A percentile compares a stretch with the other conserved stretches of the same genome.
Conservation (phyloP, 2,888 invertebrate genomes). For the Lycocerus yunnanus region DNA sequence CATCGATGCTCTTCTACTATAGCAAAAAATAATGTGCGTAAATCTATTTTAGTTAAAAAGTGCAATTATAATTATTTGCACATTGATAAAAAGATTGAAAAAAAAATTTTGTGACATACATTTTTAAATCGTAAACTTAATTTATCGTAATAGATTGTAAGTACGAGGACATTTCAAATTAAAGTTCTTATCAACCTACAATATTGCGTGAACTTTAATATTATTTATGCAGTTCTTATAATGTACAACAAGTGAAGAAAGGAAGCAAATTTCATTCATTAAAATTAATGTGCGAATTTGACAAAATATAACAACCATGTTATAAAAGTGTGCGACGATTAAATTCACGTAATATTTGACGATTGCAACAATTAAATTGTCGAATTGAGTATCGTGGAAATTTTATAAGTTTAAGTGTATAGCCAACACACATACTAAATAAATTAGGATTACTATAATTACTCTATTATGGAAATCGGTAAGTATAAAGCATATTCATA, state of each 20-base stretch:
- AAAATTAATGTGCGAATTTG: not conserved
- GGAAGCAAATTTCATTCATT: not conserved
- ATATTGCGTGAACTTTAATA: not conserved
- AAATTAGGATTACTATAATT: not conserved
- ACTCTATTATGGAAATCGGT: not conserved
- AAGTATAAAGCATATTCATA: too few species aligned
- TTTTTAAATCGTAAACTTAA: not conserved
- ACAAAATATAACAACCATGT: not conserved
- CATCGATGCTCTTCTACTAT: not conserved
- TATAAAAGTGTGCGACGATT: not conserved
- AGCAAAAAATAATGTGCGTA: not conserved
- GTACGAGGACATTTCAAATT: not conserved
- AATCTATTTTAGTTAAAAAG: not conserved
- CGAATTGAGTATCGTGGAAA: not conserved
- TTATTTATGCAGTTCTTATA: not conserved
- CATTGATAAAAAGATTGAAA: not conserved
- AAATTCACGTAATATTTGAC: not conserved
- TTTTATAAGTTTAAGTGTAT: not conserved
- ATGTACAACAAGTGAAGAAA: not conserved
- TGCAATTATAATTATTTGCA: not conserved
- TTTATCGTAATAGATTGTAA: not conserved
- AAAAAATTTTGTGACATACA: not conserved
- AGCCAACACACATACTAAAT: not conserved
- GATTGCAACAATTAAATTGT: not conserved
- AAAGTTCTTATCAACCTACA: not conserved